Conservation (phyloP, 2,797 vertebrate genomes). For the Pyrrhura leucotis region DNA sequence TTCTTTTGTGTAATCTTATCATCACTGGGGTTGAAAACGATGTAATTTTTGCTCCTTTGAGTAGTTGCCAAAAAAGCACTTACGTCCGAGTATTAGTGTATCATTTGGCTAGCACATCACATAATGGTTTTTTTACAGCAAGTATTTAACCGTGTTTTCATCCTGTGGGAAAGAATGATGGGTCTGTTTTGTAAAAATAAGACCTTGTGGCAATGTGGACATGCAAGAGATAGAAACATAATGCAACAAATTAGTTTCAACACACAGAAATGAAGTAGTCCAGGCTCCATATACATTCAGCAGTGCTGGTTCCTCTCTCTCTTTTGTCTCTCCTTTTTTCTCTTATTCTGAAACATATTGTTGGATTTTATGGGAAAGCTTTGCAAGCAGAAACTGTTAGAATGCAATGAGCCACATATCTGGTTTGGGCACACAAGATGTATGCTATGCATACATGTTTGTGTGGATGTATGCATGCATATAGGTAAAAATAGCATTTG, state of each 20-base stretch:
- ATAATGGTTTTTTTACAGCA: conserved; percentile 79
- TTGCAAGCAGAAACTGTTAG: conserved; percentile 13
- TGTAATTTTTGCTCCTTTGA: conserved; percentile 80
- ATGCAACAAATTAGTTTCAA: conserved; percentile 82
- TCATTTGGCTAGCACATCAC: conserved; percentile 79
- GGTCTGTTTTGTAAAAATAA: conserved; percentile 75
- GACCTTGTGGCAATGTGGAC: conserved; percentile 75
- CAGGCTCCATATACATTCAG: conserved; percentile 64
- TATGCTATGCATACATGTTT: background rate
- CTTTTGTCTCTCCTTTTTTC: conserved; percentile 20
- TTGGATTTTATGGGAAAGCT: conserved; percentile 23
- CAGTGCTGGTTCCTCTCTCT: conserved; percentile 14
- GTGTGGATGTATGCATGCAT: background rate
- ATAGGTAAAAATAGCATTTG: background rate
- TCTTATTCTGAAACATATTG: conserved; percentile 19
- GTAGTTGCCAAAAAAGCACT: conserved; percentile 81
- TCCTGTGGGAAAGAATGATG: conserved; percentile 78
- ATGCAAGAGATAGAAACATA: conserved; percentile 76
- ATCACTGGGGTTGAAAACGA: conserved; percentile 77
- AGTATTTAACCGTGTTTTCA: conserved; percentile 76
- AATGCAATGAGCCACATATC: background rate
- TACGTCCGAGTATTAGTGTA: conserved; percentile 76
- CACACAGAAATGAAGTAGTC: conserved; percentile 73
- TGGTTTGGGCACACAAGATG: background rate
- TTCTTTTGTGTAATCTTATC: conserved; percentile 80